Base-by-base conservation (phyloP, 2,113 vertebrate species). In the Etia nguti region DNA sequence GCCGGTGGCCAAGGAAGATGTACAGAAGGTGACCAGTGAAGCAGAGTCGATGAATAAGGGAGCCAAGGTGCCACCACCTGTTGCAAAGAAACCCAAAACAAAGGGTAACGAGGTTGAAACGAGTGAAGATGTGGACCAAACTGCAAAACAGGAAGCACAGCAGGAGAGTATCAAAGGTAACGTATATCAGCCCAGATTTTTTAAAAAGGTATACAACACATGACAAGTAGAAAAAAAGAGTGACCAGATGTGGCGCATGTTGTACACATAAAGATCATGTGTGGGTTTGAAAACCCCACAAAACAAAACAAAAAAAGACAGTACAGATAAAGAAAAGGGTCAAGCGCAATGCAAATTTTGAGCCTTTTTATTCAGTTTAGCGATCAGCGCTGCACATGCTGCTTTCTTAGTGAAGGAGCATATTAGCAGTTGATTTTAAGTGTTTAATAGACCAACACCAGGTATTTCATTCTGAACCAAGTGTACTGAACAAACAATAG, bases 41-140 rank as follows among this genome's bases (percentile, higher is more conserved):
- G 5, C 91, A 2, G 97, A 96, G 57, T 2, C 83, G 6, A 89
- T 90, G 54, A 94, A 94, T 62, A 97, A 96, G 84, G 92, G 90
- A 2, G 50, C 89, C 52, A 99, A 97, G 94, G 94, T 98, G 18
- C 98, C 98, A 4, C 98, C 98, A 24, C 98, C 98, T 0, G 97
- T 99, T 16, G 98, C 99, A 90, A 98, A 96, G 89, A 99, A 99
- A 93, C 98, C 98, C 6, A 93, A 90, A 90, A 5, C 88, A 1
- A 93, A 91, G 75, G 65, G 80, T 22, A 93, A 91, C 73, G 89
- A 82, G 34, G 88, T 79, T 10, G 95, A 96, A 20, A 88, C 62
- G 52, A 90, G 79, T 81, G 92, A 91, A 86, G 93, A 29, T 62
- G 86, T 75, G 3, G 94, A 93, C 85, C 88, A 90, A 26, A 90